Evolutionary conservation across 2,113 vertebrate species (phyloP), one percentile per base, ranked within the genome.

Genomic region (Chaenogobius annularis): DNA sequence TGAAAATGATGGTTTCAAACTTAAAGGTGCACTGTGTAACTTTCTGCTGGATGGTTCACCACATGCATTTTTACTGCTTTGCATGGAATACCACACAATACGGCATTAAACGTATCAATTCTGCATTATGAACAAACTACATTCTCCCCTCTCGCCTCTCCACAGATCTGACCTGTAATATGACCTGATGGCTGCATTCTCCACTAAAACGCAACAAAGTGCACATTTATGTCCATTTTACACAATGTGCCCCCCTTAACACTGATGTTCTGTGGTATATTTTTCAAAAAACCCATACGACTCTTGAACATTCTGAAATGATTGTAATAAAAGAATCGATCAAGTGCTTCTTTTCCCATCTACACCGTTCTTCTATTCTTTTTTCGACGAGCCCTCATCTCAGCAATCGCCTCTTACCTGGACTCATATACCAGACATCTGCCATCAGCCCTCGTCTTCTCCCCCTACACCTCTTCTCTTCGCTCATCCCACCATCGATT

Each of bases 401-500:
- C 37, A 19, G 26, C 26, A 31, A 31, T 31, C 19, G 37, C 69
- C 1, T 65, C 20, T 35, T 19, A 48, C 40, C 11, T 6, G 10
- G 48, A 10, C 31, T 63, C 17, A 35, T 72, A 8, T 43, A 56
- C 73, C 59, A 69, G 52, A 62, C n/a, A 15, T 5, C 37, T 35
- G 35, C 48, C 69, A 66, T 72, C 63, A 17, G 35, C 62, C 47
- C 0, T 58, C 17, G 17, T 19, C n/a, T 37, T 15, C 31, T 13
- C 81, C 47, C 37, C 43, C 61, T 17, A 54, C 0, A 40, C 66
- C 66, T 63, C 47, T 64, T 59, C 74, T 74, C 75, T 85, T 69
- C 50, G 13, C 77, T 69, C 74, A 72, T 74, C 64, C 73, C 78
- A 59, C 59, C 65, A 91, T 90, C 78, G 89, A 92, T 90, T 91